Conservation (phyloP, 2,113 vertebrate species). For the Acanthochromis polyacanthus region DNA sequence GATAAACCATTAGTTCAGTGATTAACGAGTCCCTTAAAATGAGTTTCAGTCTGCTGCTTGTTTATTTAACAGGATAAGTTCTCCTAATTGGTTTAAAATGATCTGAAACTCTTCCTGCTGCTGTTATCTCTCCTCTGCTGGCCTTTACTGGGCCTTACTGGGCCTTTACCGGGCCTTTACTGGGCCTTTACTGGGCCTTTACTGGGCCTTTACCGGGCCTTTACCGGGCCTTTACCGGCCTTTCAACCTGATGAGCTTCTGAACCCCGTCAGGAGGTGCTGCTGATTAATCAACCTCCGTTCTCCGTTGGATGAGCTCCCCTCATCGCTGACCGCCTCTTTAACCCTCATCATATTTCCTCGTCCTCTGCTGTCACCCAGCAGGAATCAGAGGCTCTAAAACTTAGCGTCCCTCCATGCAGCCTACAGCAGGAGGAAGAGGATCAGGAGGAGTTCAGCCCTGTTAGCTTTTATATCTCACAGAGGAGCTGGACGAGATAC, state of each 20-base stretch:
- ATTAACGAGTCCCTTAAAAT: not conserved
- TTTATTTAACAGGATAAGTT: too few relatives aligned
- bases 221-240: too few relatives aligned
- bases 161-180: too few relatives aligned
- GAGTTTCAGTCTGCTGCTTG: too few relatives aligned
- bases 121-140: constrained; percentile 54
- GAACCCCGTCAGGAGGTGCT: constrained; percentile 64
- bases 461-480: constrained; percentile 79
- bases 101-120: too few relatives aligned
- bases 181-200: too few relatives aligned
- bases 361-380: constrained; percentile 60
- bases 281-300: constrained; percentile 79
- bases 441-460: constrained; percentile 78
- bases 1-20: not conserved
- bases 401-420: constrained; percentile 83
- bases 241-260: constrained; percentile 83
- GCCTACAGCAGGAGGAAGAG: constrained; percentile 77
- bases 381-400: constrained; percentile 82
- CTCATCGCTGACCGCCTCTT: constrained; percentile 79
- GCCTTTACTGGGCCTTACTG: too few relatives aligned
- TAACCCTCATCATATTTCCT: constrained; percentile 80
- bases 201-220: too few relatives aligned
- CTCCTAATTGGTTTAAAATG: too few relatives aligned
- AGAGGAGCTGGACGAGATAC: constrained; percentile 3
- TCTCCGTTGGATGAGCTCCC: constrained; percentile 77